Evolutionary conservation across 37 sponge, comb jelly and placozoan species (phyloP), one percentile per base, ranked within the genome.

Genomic region (Ephydatia muelleri): DNA sequence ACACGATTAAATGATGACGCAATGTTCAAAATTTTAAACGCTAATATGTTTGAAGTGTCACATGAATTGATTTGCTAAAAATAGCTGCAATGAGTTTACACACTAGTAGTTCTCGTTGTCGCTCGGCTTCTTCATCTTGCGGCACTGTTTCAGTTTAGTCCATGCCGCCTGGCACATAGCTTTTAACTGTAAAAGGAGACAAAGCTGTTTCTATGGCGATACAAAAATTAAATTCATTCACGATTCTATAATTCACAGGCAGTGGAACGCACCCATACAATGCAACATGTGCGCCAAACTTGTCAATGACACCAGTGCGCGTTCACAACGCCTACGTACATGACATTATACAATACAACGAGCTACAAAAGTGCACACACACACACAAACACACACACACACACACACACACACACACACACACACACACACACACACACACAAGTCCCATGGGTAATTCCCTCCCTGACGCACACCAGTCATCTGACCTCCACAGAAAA

Each of bases 131-230:
- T 79, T 27, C n/a, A 77, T 68, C 38, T 14, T 65, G 28, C 65
- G 33, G 28, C 73, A 75, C 31, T 72, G 47, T 23, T 86, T 36
- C 14, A 86, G 39, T 72, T 75, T 72, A 2, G 28, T 65, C 87
- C 87, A 86, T 30, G 80, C 80, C 9, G 87, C 71, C 38, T 76
- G 67, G 66, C 87, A 86, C 87, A 86, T 86, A 26, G 72, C 34
- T 32, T 72, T 75, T 75, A 86, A 26, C 87, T 86, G 73, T n/a
- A 72, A 48, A 19, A 23, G 74, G 2, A 64, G 37, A 70, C 12
- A 33, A 2, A 29, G n/a, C n/a, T n/a, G n/a, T n/a, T n/a, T n/a
- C n/a, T n/a, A n/a, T n/a, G n/a, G n/a, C n/a, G n/a, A n/a, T n/a
- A n/a, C n/a, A n/a, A n/a, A n/a, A n/a, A n/a, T n/a, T n/a, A n/a